A percentile compares a stretch with the other conserved stretches of the same genome.
Evolutionary conservation across 2,888 invertebrate genomes (phyloP).

Genomic region (Eupsilia transversa): DNA sequence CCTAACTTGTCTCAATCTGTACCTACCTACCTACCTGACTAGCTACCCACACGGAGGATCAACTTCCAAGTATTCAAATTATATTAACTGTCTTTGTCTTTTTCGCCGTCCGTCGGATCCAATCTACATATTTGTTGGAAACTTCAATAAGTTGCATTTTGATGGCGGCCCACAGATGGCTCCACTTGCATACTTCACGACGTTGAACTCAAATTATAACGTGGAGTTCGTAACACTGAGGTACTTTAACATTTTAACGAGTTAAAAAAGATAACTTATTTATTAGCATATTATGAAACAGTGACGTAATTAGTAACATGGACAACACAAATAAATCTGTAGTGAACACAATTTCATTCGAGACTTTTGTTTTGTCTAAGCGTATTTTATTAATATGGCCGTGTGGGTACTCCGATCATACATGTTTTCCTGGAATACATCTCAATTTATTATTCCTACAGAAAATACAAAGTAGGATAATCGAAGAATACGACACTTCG

Average conservation of each 20-base stretch:
- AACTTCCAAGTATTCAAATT: conserved; percentile 67
- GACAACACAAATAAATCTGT: neutral
- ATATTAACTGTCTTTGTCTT: conserved; percentile 64
- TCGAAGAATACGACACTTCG: neutral
- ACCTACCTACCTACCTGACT: neutral
- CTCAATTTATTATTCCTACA: neutral
- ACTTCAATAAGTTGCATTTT: conserved; percentile 66
- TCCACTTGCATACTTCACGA: conserved; percentile 42
- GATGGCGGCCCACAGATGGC: conserved; percentile 58
- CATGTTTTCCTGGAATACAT: neutral
- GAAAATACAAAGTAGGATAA: neutral
- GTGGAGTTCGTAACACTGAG: neutral
- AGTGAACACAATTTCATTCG: no score
- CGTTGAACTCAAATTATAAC: conserved; percentile 25
- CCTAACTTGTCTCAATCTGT: conserved; percentile 1
- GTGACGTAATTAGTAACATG: neutral
- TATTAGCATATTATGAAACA: neutral
- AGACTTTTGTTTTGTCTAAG: neutral
- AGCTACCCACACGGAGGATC: conserved; percentile 19
- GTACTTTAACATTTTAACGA: conserved; percentile 2
- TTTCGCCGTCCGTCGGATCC: conserved; percentile 54
- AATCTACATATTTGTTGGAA: conserved; percentile 68
- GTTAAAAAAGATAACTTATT: neutral
- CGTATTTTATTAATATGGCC: neutral
- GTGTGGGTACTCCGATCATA: neutral